Conservation (phyloP, 2,113 vertebrate genomes). For the Eptesicus fuscus region DNA sequence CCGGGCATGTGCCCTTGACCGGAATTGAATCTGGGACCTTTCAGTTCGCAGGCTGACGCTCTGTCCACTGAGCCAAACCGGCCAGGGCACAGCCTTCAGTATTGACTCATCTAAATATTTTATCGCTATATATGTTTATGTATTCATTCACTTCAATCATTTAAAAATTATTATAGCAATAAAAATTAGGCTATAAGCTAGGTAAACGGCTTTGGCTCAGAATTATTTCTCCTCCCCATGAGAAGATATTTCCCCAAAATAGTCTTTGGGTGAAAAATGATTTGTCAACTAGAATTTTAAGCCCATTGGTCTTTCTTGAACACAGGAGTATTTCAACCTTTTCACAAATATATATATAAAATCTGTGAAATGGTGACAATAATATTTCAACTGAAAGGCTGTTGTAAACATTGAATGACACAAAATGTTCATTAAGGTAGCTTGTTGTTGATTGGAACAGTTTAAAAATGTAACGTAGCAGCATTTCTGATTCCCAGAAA, state of each 20-base stretch:
- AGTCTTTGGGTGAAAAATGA: constrained; percentile 11
- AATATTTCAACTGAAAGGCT: constrained; percentile 20
- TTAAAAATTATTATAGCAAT: constrained; percentile 22
- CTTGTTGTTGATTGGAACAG: constrained; percentile 18
- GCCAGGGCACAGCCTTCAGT: neutral
- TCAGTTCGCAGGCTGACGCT: no score
- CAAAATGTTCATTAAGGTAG: constrained; percentile 15
- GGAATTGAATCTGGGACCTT: no score
- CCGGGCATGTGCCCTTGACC: no score
- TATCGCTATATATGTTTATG: neutral
- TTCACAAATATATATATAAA: neutral
- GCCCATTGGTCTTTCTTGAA: constrained; percentile 10
- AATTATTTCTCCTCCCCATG: neutral
- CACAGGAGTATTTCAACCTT: neutral
- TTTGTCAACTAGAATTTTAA: constrained; percentile 39
- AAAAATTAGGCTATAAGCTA: constrained; percentile 7
- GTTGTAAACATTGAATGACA: neutral
- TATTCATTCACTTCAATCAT: constrained; percentile 23
- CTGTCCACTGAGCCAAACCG: no score
- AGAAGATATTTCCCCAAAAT: neutral
- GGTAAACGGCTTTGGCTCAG: neutral
- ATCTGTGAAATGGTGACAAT: neutral
- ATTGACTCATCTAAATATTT: constrained; percentile 15
- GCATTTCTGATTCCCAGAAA: constrained; percentile 17
- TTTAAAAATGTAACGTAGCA: neutral